Percentiles rank a stretch among this genome's conserved stretches.
phyloP scores from a whole-genome alignment of 2,888 invertebrate genomes.

The Scotopteryx bipunctaria region DNA sequence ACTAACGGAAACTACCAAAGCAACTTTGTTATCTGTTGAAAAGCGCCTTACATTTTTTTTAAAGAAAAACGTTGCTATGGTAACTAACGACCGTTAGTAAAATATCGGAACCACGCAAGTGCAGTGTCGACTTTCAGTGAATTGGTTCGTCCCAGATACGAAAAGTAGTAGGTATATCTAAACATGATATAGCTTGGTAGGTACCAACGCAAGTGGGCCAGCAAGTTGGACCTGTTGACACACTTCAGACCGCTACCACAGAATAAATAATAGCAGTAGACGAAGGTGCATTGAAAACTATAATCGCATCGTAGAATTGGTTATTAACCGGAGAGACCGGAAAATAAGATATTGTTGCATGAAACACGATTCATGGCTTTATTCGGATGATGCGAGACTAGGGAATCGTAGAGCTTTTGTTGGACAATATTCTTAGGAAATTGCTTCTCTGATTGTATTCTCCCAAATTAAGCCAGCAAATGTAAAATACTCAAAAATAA shows the following conservation, averaged over 20 bases:
- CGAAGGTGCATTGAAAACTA: conserved; percentile 33
- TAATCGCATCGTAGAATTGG: conserved; percentile 30
- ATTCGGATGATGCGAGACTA: conserved; percentile 6
- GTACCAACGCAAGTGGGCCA: conserved; percentile 32
- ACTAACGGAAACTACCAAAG: no score
- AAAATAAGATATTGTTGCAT: conserved; percentile 26
- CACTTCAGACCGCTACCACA: conserved; percentile 41
- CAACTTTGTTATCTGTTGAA: no score
- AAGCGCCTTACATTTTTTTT: no score
- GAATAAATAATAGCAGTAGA: conserved; percentile 30
- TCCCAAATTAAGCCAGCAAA: no score
- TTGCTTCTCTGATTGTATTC: no score
- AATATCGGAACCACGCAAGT: no score
- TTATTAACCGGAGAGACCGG: conserved; percentile 23
- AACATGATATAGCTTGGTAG: conserved; percentile 20
- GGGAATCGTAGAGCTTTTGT: neutral
- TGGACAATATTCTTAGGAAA: neutral
- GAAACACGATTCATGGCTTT: conserved; percentile 19
- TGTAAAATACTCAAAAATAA: no score
- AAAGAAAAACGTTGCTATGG: no score
- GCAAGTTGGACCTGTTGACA: conserved; percentile 47
- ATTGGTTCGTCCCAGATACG: conserved; percentile 24
- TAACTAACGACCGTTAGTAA: no score
- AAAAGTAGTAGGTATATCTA: conserved; percentile 28
- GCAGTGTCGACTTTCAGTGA: conserved; percentile 19